Evolutionary conservation across 1,140 invertebrate genomes (phyloP), one percentile per base, ranked within the genome.

Genomic region (Nebria ingens): DNA sequence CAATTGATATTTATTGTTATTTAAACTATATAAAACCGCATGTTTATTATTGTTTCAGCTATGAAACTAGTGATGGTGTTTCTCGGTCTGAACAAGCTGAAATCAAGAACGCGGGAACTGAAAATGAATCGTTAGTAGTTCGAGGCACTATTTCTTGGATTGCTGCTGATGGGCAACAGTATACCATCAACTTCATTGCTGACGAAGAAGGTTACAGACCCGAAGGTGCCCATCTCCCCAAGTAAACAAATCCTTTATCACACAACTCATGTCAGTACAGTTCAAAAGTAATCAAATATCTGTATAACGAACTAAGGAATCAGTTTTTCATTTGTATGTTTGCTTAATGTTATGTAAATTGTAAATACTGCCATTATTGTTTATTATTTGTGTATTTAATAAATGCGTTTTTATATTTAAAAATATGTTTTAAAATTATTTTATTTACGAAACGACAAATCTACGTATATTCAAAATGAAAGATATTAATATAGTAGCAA

Each of bases 181-280:
- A 79, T 34, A 68, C 65, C 54, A 69, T 80, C 54, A 70, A 70
- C 19, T 80, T 77, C 68, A 62, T 73, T 11, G 78, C 79, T 2
- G 80, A 81, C 62, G 77, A 81, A 61, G 74, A 75, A 58, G 77
- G 77, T 22, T 81, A 75, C 71, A 73, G 73, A 34, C 71, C 74
- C 25, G 67, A 73, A 62, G 74, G 75, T 3, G 72, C 70, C 1
- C 72, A 75, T 62, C 67, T 76, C 49, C 74, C 74, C n/a, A 71
- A 45, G 15, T 54, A 34, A 19, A 40, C 17, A 34, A 9, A 6
- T 34, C n/a, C 25, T 34, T 6, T 9, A 34, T n/a, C 25, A 34
- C 6, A 34, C 6, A 6, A 34, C 25, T 34, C 25, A 34, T 34
- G 25, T 34, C 25, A n/a, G n/a, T n/a, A n/a, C n/a, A n/a, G n/a